A percentile compares a stretch with the other conserved stretches of the same genome.
Evolutionary conservation across 2,113 vertebrate species (phyloP).

Genomic region (Campylomormyrus numenius): DNA sequence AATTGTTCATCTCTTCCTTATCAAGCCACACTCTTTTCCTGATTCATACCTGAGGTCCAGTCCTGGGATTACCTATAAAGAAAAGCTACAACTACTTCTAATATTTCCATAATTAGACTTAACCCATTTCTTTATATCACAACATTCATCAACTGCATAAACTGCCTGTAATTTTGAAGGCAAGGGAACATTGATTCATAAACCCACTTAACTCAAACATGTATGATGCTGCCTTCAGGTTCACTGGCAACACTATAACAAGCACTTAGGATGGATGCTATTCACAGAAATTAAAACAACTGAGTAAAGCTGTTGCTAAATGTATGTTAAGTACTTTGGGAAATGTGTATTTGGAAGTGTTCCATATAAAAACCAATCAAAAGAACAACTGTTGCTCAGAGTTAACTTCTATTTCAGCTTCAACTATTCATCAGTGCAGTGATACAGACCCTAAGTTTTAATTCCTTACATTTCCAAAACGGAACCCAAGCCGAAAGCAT

Average conservation of each 20-base stretch:
- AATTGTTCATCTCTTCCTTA: neutral
- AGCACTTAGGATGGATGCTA: neutral
- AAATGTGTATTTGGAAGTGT: neutral
- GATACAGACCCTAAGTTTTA: neutral
- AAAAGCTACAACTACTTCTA: neutral
- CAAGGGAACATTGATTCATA: neutral
- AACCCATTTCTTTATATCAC: neutral
- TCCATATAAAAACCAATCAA: neutral
- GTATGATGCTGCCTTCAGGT: neutral
- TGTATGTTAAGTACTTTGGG: neutral
- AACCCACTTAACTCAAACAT: neutral
- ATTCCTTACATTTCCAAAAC: neutral
- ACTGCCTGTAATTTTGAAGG: neutral
- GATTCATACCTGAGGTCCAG: neutral
- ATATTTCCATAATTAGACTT: neutral
- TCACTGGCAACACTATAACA: neutral
- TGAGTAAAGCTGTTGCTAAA: neutral
- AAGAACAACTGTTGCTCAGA: neutral
- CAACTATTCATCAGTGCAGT: neutral
- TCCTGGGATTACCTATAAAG: neutral
- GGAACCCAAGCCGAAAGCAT: neutral
- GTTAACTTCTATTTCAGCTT: neutral
- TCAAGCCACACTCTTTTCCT: neutral
- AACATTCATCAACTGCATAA: neutral
- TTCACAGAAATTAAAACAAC: neutral